Evolutionary conservation across 2,797 vertebrate species (phyloP).

Genomic region (Xiphorhynchus erythropygius): DNA sequence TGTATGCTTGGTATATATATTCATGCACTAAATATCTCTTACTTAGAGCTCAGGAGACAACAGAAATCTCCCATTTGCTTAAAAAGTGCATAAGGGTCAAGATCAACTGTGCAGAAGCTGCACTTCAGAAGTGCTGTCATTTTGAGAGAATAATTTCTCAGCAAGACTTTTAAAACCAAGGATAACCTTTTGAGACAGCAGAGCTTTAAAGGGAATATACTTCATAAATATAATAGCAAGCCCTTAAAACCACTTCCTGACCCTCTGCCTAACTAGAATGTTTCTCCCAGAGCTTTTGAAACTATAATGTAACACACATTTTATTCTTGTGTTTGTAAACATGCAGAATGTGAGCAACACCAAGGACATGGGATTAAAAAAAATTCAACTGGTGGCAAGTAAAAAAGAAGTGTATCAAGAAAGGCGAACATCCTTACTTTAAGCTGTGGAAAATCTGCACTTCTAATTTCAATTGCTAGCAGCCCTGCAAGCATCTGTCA

Average conservation of each 20-base stretch:
- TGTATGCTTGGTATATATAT: background rate
- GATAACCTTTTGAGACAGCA: background rate
- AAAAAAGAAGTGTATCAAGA: background rate
- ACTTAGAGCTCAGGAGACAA: background rate
- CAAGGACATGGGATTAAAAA: background rate
- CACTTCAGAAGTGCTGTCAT: background rate
- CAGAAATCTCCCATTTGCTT: background rate
- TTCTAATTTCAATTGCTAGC: background rate
- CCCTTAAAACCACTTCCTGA: background rate
- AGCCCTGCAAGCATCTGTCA: background rate
- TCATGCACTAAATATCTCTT: background rate
- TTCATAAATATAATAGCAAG: background rate
- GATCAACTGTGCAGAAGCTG: background rate
- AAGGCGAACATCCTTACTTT: background rate
- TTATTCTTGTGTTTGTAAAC: background rate
- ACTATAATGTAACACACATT: background rate
- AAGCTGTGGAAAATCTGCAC: background rate
- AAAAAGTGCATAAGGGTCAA: background rate
- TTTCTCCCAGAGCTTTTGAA: background rate
- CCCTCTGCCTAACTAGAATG: background rate
- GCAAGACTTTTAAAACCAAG: background rate
- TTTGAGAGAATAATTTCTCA: background rate
- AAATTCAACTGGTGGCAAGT: rapidly evolving
- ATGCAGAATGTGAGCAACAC: background rate
- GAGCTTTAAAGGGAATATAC: background rate